These are phyloP conservation scores for Vanacampus margaritifer DNA, from an alignment of 2,113 vertebrate species.

Conservation along the genomic window DNA sequence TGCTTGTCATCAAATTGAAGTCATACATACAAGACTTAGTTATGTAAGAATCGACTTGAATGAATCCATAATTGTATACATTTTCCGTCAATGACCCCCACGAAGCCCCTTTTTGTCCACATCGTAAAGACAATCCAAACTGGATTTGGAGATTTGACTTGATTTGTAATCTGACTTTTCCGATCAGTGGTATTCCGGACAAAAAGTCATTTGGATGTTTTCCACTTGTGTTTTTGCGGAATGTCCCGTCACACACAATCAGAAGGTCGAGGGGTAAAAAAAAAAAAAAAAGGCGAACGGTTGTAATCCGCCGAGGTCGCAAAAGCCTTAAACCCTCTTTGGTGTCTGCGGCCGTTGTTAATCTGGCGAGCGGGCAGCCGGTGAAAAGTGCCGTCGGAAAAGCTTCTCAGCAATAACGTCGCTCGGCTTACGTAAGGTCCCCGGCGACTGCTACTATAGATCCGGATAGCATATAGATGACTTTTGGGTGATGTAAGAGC, in stretches of 20 bases:
- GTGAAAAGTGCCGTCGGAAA: conserved; percentile 33
- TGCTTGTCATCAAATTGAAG: too few relatives aligned
- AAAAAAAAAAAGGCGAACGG: conserved; percentile 32
- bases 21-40: too few relatives aligned
- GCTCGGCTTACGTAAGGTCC: conserved; percentile 27
- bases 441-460: conserved; percentile 10
- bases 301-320: conserved; percentile 47
- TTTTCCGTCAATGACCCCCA: background rate
- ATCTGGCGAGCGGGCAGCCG: conserved; percentile 51
- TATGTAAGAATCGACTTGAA: too few relatives aligned
- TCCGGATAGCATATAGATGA: conserved; percentile 35
- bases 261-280: conserved; percentile 3
- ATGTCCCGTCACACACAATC: conserved; percentile 13
- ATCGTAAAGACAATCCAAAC: background rate
- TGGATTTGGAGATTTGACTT: background rate
- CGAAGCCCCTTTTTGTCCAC: background rate
- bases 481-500: conserved; percentile 42
- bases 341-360: conserved; percentile 42
- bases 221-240: background rate
- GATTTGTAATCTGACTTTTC: conserved; percentile 2
- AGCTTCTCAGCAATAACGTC: conserved; percentile 7
- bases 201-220: background rate
- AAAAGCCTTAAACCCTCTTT: conserved; percentile 55
- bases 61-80: too few relatives aligned
- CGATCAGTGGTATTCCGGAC: background rate